A percentile compares a stretch with the other conserved stretches of the same genome.
These are phyloP conservation scores for Machaerirhynchus nigripectus DNA, from an alignment of 2,113 vertebrate genomes.

Conservation along the genomic window DNA sequence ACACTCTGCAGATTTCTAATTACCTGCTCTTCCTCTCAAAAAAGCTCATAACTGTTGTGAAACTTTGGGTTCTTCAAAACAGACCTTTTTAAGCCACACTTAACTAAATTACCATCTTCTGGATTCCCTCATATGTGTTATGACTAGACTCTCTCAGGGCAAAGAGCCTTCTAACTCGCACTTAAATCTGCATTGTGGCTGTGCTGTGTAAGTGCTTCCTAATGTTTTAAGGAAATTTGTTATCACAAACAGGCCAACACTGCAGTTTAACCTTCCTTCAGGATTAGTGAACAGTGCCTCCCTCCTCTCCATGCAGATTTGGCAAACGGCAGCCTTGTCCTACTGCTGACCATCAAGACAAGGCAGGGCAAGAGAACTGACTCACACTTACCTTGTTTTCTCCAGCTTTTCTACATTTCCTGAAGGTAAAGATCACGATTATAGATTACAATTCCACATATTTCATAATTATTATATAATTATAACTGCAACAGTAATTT, in stretches of 20 bases:
- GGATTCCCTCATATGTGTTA: background rate
- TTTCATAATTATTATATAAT: background rate
- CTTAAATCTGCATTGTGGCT: background rate
- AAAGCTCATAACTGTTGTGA: background rate
- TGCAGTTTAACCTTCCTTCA: background rate
- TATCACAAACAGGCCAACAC: background rate
- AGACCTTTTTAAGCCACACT: background rate
- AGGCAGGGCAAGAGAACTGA: background rate
- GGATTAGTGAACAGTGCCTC: background rate
- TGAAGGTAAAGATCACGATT: background rate
- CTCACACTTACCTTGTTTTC: background rate
- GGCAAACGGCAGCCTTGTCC: background rate
- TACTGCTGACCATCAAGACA: background rate
- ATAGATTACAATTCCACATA: background rate
- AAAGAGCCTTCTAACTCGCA: background rate
- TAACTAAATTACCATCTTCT: background rate
- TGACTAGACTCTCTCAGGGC: background rate
- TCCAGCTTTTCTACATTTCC: background rate
- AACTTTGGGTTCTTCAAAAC: background rate
- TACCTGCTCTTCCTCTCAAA: slow-evolving; percentile 27
- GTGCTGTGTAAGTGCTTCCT: background rate
- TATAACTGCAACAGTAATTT: background rate
- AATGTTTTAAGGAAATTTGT: background rate
- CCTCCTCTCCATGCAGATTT: accelerated
- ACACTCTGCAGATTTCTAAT: background rate